A percentile compares a stretch with the other conserved stretches of the same genome.
Conservation (phyloP, 1,140 invertebrate genomes). For the Trichomalopsis sarcophagae region DNA sequence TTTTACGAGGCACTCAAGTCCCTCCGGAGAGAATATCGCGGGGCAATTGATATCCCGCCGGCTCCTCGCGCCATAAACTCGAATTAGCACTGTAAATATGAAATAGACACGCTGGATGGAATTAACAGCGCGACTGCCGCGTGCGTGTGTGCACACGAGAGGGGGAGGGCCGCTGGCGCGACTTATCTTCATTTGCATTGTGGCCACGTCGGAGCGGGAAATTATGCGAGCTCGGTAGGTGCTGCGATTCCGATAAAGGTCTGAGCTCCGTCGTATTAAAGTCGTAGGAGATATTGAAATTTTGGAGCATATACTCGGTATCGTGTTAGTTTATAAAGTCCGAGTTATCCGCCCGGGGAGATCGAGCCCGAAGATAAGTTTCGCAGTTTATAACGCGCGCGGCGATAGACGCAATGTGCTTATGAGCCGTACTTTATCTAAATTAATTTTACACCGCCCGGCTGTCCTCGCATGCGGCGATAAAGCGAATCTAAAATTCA, state of each 20-base stretch:
- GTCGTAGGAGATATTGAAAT: slow-evolving; percentile 37
- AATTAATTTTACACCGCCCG: not conserved
- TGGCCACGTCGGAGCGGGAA: not conserved
- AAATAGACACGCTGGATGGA: slow-evolving; percentile 33
- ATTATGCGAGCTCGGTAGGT: not conserved
- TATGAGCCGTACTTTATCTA: not conserved
- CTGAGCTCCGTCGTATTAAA: slow-evolving; percentile 6
- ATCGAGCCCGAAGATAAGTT: not conserved
- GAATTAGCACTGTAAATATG: slow-evolving; percentile 18
- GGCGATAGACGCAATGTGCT: not conserved
- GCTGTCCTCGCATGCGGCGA: not conserved
- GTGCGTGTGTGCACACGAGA: not conserved
- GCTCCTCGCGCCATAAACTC: not conserved
- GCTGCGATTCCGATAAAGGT: slow-evolving; percentile 15
- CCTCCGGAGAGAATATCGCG: slow-evolving; percentile 52
- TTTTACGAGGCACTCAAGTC: slow-evolving; percentile 69
- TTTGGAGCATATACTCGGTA: not conserved
- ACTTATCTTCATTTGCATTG: slow-evolving; percentile 27
- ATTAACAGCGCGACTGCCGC: not conserved
- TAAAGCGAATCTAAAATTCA: not conserved
- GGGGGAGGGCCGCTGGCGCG: not conserved
- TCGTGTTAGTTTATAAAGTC: slow-evolving; percentile 19
- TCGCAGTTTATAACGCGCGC: not conserved
- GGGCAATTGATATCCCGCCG: slow-evolving; percentile 2
- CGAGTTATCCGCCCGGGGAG: not conserved